Evolutionary conservation across 2,888 invertebrate species (phyloP).

Genomic region (Aphodius granarius): DNA sequence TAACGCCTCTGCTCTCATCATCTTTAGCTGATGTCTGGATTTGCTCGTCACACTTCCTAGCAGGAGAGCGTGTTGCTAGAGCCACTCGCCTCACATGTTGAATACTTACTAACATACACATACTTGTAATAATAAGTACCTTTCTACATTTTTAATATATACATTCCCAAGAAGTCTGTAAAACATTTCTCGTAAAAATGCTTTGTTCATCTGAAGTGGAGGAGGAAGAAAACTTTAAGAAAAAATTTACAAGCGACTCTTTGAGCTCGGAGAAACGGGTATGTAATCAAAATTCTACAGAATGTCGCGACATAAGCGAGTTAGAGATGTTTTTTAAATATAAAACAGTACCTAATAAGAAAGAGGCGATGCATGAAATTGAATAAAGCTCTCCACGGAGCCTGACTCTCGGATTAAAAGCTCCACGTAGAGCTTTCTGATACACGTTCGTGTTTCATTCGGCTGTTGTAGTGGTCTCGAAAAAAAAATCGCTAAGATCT

Average conservation of each 20-base stretch:
- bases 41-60: too few relatives aligned
- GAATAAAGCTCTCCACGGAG: slow-evolving; percentile 42
- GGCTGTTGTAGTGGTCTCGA: not conserved
- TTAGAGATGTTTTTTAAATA: slow-evolving; percentile 39
- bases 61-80: too few relatives aligned
- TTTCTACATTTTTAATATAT: not conserved
- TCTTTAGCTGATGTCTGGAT: too few relatives aligned
- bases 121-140: not conserved
- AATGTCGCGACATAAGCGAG: slow-evolving; percentile 23
- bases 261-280: slow-evolving; percentile 9
- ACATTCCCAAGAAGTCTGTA: not conserved
- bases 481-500: slow-evolving; percentile 2
- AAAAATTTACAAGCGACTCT: not conserved
- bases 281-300: slow-evolving; percentile 29
- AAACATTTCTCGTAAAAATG: not conserved
- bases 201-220: not conserved
- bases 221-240: not conserved
- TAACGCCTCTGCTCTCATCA: too few relatives aligned
- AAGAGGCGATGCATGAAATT: slow-evolving; percentile 49
- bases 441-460: not conserved
- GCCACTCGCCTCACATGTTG: too few relatives aligned
- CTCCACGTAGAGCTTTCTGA: not conserved
- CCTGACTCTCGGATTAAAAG: slow-evolving; percentile 3
- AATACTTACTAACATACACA: too few relatives aligned
- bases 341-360: slow-evolving; percentile 46